phyloP scores from a whole-genome alignment of 2,797 vertebrate species.

The Centropyge bicolor region DNA sequence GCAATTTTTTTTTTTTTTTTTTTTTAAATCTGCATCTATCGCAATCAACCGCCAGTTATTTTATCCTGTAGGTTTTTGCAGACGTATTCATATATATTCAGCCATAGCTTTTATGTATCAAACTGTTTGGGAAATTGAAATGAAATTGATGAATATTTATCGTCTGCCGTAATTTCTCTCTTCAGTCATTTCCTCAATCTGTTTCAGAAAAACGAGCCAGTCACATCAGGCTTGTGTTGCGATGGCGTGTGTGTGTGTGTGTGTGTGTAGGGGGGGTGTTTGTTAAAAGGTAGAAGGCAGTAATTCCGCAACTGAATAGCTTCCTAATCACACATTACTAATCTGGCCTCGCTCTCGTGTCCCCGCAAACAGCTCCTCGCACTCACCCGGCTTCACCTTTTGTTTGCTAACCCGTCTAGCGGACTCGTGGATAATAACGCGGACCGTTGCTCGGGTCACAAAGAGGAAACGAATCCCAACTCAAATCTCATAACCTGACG shows the following conservation, averaged over 20 bases:
- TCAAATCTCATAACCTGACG: slow-evolving; percentile 79
- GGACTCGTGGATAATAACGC: slow-evolving; percentile 64
- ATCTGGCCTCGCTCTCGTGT: slow-evolving; percentile 62
- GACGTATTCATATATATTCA: not conserved
- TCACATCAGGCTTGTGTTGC: slow-evolving; percentile 32
- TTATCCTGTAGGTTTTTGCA: slow-evolving; percentile 5
- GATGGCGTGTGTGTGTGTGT: too few relatives aligned
- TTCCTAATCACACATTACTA: slow-evolving; percentile 77
- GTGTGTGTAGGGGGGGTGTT: slow-evolving; percentile 26
- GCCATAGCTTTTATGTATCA: slow-evolving; percentile 19
- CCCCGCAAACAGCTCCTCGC: slow-evolving; percentile 38
- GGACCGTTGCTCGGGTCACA: slow-evolving; percentile 71
- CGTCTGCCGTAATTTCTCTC: slow-evolving; percentile 16
- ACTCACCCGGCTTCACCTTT: slow-evolving; percentile 41
- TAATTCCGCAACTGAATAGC: slow-evolving; percentile 67
- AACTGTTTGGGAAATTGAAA: slow-evolving; percentile 46
- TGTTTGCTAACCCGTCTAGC: slow-evolving; percentile 68
- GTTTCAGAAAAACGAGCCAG: slow-evolving; percentile 33
- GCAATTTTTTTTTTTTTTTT: too few relatives aligned
- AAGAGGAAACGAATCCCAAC: slow-evolving; percentile 74
- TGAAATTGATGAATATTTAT: slow-evolving; percentile 52
- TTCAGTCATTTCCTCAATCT: slow-evolving; percentile 19
- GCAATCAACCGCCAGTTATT: slow-evolving; percentile 22
- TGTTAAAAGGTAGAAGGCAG: slow-evolving; percentile 53
- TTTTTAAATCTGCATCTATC: slow-evolving; percentile 4